Percentiles rank a stretch among this genome's conserved stretches.
Conservation (phyloP, 2,888 invertebrate genomes). For the Bibio marci region DNA sequence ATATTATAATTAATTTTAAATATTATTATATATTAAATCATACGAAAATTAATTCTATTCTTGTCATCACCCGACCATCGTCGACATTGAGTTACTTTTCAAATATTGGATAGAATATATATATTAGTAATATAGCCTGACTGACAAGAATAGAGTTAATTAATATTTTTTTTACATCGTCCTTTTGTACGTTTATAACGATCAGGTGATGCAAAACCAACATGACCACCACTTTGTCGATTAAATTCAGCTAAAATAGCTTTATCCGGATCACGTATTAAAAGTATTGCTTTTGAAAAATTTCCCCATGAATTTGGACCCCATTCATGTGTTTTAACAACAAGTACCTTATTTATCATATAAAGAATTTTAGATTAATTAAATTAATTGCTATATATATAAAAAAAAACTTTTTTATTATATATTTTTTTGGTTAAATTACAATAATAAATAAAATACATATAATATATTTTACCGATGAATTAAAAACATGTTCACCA, state of each 20-base stretch:
- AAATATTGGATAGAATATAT: too few relatives aligned
- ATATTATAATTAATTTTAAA: not conserved
- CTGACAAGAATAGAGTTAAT: too few relatives aligned
- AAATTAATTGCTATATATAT: too few relatives aligned
- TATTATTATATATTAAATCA: not conserved
- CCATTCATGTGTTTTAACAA: constrained; percentile 66
- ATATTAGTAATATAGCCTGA: too few relatives aligned
- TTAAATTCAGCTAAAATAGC: constrained; percentile 60
- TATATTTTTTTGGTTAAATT: too few relatives aligned
- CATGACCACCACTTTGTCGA: constrained; percentile 60
- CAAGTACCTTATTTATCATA: constrained; percentile 31
- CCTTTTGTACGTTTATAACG: constrained; percentile 42
- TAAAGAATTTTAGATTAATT: not conserved
- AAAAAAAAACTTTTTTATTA: too few relatives aligned
- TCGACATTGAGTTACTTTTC: too few relatives aligned
- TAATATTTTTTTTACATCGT: constrained; percentile 33
- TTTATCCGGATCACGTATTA: constrained; percentile 53
- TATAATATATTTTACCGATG: constrained; percentile 31
- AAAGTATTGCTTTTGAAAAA: constrained; percentile 48
- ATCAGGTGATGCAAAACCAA: constrained; percentile 57
- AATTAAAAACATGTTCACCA: constrained; percentile 57
- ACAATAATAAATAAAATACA: not conserved
- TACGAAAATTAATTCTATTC: not conserved
- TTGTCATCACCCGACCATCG: too few relatives aligned
- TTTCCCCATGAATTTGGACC: constrained; percentile 38